phyloP scores from a whole-genome alignment of 2,797 vertebrate genomes.

The Sebastes iracundus region DNA sequence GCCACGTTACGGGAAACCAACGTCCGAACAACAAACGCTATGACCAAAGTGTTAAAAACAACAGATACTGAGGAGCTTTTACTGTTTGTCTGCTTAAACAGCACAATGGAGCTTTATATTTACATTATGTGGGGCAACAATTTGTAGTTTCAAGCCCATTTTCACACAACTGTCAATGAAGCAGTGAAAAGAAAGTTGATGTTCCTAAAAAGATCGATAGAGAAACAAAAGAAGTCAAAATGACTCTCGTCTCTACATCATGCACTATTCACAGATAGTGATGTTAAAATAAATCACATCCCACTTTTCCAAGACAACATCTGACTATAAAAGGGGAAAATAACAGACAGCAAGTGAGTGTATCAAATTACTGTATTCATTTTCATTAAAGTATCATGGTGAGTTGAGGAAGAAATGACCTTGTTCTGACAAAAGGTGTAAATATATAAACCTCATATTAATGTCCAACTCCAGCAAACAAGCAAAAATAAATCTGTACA shows the following conservation, averaged over 20 bases:
- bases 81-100: neutral
- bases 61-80: neutral
- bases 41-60: constrained; percentile 19
- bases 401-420: neutral
- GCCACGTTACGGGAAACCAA: constrained; percentile 15
- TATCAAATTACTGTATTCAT: neutral
- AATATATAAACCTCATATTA: neutral
- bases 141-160: neutral
- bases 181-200: neutral
- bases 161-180: neutral
- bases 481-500: neutral
- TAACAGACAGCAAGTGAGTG: neutral
- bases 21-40: constrained; percentile 19
- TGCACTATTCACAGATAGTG: neutral
- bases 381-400: neutral
- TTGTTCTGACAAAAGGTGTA: neutral
- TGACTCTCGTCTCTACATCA: neutral
- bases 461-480: neutral
- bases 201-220: neutral
- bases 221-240: neutral
- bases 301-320: neutral
- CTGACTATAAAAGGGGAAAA: neutral
- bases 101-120: neutral
- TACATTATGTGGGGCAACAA: neutral
- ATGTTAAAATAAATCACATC: neutral